These are phyloP conservation scores for Microchirus variegatus DNA, from an alignment of 2,797 vertebrate genomes.

Conservation along the genomic window DNA sequence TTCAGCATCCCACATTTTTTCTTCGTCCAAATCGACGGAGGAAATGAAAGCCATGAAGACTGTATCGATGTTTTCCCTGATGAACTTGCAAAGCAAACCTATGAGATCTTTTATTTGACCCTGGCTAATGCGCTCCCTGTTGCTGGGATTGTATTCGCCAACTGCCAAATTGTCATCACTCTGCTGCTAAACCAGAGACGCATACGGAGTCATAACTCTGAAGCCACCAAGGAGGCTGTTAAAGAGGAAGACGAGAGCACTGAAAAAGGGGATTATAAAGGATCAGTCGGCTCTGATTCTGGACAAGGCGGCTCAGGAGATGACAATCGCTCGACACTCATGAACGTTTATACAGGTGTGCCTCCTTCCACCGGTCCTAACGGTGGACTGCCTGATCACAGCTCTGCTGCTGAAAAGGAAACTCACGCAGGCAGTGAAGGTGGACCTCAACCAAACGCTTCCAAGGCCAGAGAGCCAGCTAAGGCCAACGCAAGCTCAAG, in stretches of 20 bases:
- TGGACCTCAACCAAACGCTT: slow-evolving; percentile 11
- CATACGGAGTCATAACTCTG: slow-evolving; percentile 44
- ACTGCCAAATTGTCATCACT: slow-evolving; percentile 73
- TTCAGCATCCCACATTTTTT: slow-evolving; percentile 77
- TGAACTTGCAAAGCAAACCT: slow-evolving; percentile 34
- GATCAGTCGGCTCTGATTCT: neutral
- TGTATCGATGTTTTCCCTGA: slow-evolving; percentile 69
- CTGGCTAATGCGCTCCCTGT: slow-evolving; percentile 77
- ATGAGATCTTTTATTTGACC: slow-evolving; percentile 68
- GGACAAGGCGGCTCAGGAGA: slow-evolving; percentile 3
- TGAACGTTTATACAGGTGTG: slow-evolving; percentile 7
- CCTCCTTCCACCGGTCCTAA: slow-evolving; percentile 8
- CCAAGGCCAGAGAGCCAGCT: slow-evolving; percentile 25
- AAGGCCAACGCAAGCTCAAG: slow-evolving; percentile 46
- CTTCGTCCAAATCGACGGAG: slow-evolving; percentile 40
- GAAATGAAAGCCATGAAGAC: slow-evolving; percentile 52
- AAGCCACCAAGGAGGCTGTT: neutral
- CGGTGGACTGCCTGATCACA: neutral
- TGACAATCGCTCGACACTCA: neutral
- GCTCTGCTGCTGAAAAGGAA: neutral
- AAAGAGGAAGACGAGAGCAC: neutral
- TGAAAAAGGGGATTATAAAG: neutral
- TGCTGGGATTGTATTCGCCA: slow-evolving; percentile 69
- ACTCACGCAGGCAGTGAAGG: neutral
- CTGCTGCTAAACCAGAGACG: slow-evolving; percentile 71